Evolutionary conservation across 2,113 vertebrate species (phyloP).

Genomic region (Mixornis gularis): DNA sequence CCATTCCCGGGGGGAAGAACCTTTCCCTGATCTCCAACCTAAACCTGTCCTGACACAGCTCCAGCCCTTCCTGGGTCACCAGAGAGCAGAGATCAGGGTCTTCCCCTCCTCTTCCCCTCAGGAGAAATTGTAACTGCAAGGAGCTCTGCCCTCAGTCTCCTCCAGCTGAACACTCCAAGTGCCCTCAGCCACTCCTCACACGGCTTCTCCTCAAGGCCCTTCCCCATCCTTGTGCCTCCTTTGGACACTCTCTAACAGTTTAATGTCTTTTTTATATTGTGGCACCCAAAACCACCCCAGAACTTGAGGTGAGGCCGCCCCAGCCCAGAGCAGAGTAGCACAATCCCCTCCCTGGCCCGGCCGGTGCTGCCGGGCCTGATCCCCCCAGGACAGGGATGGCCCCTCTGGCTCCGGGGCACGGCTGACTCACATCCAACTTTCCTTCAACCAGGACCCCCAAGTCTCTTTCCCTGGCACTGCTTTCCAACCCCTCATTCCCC

Average conservation of each 20-base stretch:
- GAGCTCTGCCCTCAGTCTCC: not conserved
- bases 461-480: too few species aligned
- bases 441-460: not conserved
- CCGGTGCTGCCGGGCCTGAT: rapidly evolving
- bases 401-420: not conserved
- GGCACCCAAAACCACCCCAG: not conserved
- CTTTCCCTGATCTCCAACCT: rapidly evolving
- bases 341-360: not conserved
- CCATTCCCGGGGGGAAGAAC: not conserved
- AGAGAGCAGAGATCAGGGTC: too few species aligned
- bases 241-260: not conserved
- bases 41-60: rapidly evolving
- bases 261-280: not conserved
- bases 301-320: rapidly evolving
- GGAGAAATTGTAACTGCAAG: rapidly evolving
- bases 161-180: not conserved
- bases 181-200: not conserved
- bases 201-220: rapidly evolving
- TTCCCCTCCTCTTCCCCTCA: too few species aligned
- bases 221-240: not conserved
- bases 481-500: not conserved
- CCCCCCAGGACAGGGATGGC: not conserved
- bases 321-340: not conserved
- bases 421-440: not conserved
- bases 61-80: not conserved